Base-by-base conservation (phyloP, 2,797 vertebrate species). In the Micrastur ruficollis region DNA sequence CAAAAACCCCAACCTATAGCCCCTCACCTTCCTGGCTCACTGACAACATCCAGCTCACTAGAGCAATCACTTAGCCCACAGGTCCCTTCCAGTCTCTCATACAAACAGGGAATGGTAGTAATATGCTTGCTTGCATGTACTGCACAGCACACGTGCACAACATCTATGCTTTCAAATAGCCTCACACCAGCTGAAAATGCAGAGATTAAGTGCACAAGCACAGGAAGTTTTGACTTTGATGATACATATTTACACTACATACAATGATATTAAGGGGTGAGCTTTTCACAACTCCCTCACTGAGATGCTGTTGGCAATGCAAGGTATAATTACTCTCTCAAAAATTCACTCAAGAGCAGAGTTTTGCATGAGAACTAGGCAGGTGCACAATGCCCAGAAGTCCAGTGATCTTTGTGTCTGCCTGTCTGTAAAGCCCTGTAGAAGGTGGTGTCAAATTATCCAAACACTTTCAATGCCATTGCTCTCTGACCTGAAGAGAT, bases 211-310 rank as follows among this genome's bases (percentile, higher is more conserved):
- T 4, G 36, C 44, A 63, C 17, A 50, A 53, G 47, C 21, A 44
- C 0, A 55, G 7, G 6, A 55, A 63, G 26, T 14, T 75, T 38
- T 32, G 13, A 85, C 12, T 74, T 42, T 44, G 25, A 52, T 17
- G 34, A 46, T 22, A 40, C 2, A 5, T 32, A 66, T 71, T 62
- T 70, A 71, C 0, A 0, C 14, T 71, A 52, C 3, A 23, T 5
- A 78, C 7, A 59, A 8, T 20, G 14, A 63, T 21, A 83, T 8
- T 18, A 65, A 74, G 23, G 40, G 16, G 16, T 40, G 32, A 82
- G 65, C 9, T 53, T 42, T 20, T 58, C 46, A 53, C 15, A 88
- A 8, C 23, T 67, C 29, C 42, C 42, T 66, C 55, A 50, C 11
- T 3, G 6, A 63, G 29, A 42, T 32, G 19, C 50, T 81, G n/a